Percentiles rank a stretch among this genome's conserved stretches.
phyloP scores from a whole-genome alignment of 2,113 vertebrate species.

The Ahaetulla prasina region DNA sequence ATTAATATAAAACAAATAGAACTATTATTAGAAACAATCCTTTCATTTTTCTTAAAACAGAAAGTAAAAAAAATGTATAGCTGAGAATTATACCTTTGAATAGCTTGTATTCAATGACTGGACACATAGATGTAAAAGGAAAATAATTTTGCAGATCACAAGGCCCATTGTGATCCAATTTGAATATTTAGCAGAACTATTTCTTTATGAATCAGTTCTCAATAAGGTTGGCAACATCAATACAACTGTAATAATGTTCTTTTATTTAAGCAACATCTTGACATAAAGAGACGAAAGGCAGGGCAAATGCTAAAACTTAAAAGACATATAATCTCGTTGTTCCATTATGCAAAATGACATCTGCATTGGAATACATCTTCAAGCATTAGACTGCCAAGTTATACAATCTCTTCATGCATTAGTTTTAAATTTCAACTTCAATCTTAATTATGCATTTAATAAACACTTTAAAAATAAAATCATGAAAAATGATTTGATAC shows the following conservation, averaged over 20 bases:
- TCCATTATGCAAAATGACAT: neutral
- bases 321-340: neutral
- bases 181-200: neutral
- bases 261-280: neutral
- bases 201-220: neutral
- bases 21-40: constrained; percentile 34
- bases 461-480: neutral
- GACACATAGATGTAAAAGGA: constrained; percentile 31
- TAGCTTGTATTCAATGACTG: constrained; percentile 54
- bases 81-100: constrained; percentile 62
- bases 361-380: neutral
- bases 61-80: constrained; percentile 56
- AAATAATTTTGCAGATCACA: constrained; percentile 28
- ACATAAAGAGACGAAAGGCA: neutral
- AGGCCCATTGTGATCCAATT: constrained; percentile 15
- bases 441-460: neutral
- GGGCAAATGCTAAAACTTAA: neutral
- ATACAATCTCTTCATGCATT: neutral
- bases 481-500: neutral
- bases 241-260: neutral
- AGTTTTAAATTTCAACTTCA: neutral
- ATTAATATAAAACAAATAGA: constrained; percentile 47
- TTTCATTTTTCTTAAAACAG: constrained; percentile 20
- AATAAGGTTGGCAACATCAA: neutral
- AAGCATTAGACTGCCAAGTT: neutral